Evolutionary conservation across 2,888 invertebrate genomes (phyloP).

Genomic region (Litoditis marina): DNA sequence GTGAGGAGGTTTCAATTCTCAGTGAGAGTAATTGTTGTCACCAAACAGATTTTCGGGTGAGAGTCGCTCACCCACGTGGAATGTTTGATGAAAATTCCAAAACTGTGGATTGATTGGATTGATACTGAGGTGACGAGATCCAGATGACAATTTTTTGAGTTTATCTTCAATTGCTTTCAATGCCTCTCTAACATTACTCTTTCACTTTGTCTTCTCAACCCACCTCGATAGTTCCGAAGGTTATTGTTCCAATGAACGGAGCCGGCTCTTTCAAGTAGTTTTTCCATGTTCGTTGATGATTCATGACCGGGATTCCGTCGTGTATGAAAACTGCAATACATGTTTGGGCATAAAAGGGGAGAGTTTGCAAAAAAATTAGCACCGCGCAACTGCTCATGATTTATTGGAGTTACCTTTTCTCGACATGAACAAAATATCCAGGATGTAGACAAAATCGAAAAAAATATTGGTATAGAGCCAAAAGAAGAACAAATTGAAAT

Average conservation of each 20-base stretch:
- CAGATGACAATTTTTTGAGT: too few species aligned
- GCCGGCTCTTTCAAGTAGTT: constrained; percentile 24
- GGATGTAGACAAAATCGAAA: constrained; percentile 40
- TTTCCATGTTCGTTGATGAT: constrained; percentile 14
- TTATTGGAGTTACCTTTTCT: constrained; percentile 44
- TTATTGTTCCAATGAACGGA: constrained; percentile 1
- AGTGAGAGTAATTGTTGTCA: too few species aligned
- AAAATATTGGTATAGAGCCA: constrained; percentile 46
- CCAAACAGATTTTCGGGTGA: too few species aligned
- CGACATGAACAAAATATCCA: constrained; percentile 48
- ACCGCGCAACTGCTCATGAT: too few species aligned
- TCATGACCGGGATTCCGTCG: constrained; percentile 30
- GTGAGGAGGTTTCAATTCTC: too few species aligned
- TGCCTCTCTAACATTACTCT: too few species aligned
- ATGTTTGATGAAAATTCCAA: too few species aligned
- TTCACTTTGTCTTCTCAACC: too few species aligned
- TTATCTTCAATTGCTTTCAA: too few species aligned
- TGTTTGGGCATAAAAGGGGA: not conserved
- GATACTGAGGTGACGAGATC: too few species aligned
- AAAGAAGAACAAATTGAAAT: constrained; percentile 18
- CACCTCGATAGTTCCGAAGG: not conserved
- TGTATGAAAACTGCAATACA: constrained; percentile 28
- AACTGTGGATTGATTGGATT: too few species aligned
- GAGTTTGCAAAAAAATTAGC: not conserved
- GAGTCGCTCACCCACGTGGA: too few species aligned